Conservation (phyloP, 1,140 invertebrate species). For the Anastatus disparis region DNA sequence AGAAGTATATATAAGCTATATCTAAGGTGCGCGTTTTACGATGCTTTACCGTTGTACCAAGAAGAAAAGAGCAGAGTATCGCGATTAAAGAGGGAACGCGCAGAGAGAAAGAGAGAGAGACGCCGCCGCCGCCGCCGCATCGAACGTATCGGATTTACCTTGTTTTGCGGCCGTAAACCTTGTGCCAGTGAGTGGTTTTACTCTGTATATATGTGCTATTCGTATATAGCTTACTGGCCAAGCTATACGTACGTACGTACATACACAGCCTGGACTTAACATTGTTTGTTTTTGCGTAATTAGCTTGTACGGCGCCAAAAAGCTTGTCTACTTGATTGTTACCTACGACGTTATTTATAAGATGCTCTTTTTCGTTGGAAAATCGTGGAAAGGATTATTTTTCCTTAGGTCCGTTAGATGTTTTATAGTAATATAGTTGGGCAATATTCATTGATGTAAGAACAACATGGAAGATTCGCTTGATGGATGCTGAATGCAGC, state of each 20-base stretch:
- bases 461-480: not conserved
- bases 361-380: too few species aligned
- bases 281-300: slow-evolving; percentile 35
- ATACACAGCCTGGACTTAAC: too few species aligned
- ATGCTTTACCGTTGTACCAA: slow-evolving; percentile 24
- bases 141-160: slow-evolving; percentile 33
- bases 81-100: slow-evolving; percentile 31
- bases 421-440: too few species aligned
- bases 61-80: too few species aligned
- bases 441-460: not conserved
- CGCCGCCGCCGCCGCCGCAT: slow-evolving; percentile 4
- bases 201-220: not conserved
- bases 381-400: too few species aligned
- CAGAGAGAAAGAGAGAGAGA: too few species aligned
- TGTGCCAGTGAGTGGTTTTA: not conserved
- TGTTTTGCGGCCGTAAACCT: slow-evolving; percentile 36
- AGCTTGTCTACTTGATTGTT: too few species aligned
- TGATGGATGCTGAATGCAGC: too few species aligned
- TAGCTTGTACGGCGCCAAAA: slow-evolving; percentile 15
- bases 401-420: too few species aligned
- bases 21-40: slow-evolving; percentile 4
- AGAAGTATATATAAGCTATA: too few species aligned
- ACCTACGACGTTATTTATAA: too few species aligned
- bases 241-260: too few species aligned
- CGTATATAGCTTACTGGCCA: not conserved